Conservation (phyloP, 2,888 invertebrate genomes). For the Ypsolopha scabrella region DNA sequence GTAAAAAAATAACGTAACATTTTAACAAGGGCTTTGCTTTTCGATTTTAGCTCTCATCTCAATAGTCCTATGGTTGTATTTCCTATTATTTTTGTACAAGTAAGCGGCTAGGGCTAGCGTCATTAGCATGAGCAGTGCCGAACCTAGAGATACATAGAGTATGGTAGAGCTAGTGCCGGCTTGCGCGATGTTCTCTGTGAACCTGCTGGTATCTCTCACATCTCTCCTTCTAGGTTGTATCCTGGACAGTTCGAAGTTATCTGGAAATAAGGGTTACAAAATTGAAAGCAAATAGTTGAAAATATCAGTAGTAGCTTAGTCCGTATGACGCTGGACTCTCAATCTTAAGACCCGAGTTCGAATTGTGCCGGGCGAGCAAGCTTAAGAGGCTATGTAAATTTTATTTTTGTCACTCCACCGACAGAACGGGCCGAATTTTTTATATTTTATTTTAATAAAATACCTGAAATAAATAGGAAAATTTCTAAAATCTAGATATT, state of each 20-base stretch:
- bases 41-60: constrained; percentile 8
- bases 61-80: constrained; percentile 16
- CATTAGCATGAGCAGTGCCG: constrained; percentile 29
- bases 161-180: constrained; percentile 21
- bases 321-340: too few species aligned
- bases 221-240: constrained; percentile 46
- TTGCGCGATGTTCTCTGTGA: constrained; percentile 16
- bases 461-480: too few species aligned
- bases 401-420: too few species aligned
- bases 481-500: too few species aligned
- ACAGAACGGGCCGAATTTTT: too few species aligned
- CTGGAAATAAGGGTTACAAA: constrained; percentile 26
- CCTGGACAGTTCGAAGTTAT: constrained; percentile 44
- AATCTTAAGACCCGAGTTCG: too few species aligned
- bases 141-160: constrained; percentile 35
- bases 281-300: too few species aligned
- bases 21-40: constrained; percentile 20
- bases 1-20: background rate
- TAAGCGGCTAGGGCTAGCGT: constrained; percentile 32
- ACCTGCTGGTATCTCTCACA: constrained; percentile 34
- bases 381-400: too few species aligned
- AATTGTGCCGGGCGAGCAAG: too few species aligned
- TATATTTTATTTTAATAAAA: too few species aligned
- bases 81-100: constrained; percentile 25
- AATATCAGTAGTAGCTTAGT: too few species aligned